Percentiles rank a stretch among this genome's conserved stretches.
phyloP scores from a whole-genome alignment of 2,113 vertebrate genomes.

The Anolis carolinensis region DNA sequence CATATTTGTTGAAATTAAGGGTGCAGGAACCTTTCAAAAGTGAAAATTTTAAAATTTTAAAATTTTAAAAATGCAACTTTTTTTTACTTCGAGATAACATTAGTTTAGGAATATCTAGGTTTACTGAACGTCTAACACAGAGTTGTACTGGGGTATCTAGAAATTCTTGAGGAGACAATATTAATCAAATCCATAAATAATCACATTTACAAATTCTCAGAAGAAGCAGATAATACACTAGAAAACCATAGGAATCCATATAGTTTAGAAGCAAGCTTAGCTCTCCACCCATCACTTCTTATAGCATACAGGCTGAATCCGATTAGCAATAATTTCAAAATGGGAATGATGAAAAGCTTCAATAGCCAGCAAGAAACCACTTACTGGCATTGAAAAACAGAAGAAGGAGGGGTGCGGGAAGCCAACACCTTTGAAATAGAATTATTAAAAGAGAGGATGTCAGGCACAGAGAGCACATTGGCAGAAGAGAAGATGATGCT shows the following conservation, averaged over 20 bases:
- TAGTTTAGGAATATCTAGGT: too few species aligned
- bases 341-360: neutral
- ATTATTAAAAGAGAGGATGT: neutral
- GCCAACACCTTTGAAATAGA: neutral
- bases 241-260: neutral
- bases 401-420: neutral
- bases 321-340: neutral
- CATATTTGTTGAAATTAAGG: too few species aligned
- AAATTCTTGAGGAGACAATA: too few species aligned
- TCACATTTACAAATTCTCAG: too few species aligned
- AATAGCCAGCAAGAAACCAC: neutral
- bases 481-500: neutral
- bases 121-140: too few species aligned
- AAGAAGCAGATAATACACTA: neutral
- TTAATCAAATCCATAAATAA: too few species aligned
- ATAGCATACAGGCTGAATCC: neutral
- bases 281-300: neutral
- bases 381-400: neutral
- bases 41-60: too few species aligned
- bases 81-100: too few species aligned
- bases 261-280: neutral
- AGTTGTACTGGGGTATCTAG: too few species aligned
- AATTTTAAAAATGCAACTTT: too few species aligned
- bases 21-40: too few species aligned
- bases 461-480: neutral